Conservation (phyloP, 2,113 vertebrate species). For the Eretmochelys imbricata region DNA sequence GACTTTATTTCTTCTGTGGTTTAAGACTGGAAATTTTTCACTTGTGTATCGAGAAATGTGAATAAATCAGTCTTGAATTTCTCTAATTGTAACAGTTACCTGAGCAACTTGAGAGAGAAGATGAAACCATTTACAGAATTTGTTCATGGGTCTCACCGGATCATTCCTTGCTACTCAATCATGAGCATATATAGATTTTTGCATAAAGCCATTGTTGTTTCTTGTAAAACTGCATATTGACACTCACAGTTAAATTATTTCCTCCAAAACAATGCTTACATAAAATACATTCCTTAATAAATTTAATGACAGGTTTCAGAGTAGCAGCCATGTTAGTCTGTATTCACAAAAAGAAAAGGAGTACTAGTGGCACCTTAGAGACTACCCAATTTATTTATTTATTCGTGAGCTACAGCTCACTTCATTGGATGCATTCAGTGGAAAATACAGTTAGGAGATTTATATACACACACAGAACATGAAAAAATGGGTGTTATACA, state of each 20-base stretch:
- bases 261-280: not conserved
- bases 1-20: not conserved
- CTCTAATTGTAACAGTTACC: not conserved
- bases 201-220: slow-evolving; percentile 57
- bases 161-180: slow-evolving; percentile 9
- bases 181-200: not conserved
- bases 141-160: not conserved
- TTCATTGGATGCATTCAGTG: no score
- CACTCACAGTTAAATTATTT: not conserved
- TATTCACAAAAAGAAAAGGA: no score
- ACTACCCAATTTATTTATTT: no score
- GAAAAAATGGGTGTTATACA: no score
- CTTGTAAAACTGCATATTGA: not conserved
- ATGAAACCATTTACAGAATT: not conserved
- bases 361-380: no score
- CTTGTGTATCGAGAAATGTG: not conserved
- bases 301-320: not conserved
- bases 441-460: no score
- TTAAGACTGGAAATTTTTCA: not conserved
- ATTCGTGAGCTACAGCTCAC: no score
- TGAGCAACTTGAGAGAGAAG: not conserved
- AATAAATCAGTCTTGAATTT: not conserved
- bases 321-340: no score
- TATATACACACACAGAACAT: no score
- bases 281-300: not conserved